Evolutionary conservation across 2,888 invertebrate genomes (phyloP).

Genomic region (Listrodromus nycthemerus): DNA sequence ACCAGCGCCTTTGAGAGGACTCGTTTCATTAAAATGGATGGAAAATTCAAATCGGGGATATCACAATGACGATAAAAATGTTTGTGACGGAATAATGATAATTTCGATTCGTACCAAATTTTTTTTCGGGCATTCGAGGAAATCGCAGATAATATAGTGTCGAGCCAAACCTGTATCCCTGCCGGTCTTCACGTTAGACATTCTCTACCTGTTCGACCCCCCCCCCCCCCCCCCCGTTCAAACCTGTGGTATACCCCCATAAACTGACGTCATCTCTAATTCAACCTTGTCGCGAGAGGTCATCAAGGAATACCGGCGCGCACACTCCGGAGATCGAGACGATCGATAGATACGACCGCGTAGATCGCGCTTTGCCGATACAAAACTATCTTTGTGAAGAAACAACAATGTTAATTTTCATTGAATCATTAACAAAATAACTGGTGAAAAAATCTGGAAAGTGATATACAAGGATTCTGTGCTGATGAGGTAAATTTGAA

Average conservation of each 20-base stretch:
- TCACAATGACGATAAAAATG: not conserved
- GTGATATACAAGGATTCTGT: slow-evolving; percentile 7
- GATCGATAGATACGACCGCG: slow-evolving; percentile 49
- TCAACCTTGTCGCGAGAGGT: slow-evolving; percentile 68
- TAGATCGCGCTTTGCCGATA: slow-evolving; percentile 9
- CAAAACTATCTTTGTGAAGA: not conserved
- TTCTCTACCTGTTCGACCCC: slow-evolving; percentile 65
- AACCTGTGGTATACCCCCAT: slow-evolving; percentile 41
- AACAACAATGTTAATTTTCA: no score
- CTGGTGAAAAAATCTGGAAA: not conserved
- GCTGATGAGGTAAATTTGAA: not conserved
- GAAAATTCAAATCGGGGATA: slow-evolving; percentile 1
- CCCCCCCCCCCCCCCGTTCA: slow-evolving; percentile 29
- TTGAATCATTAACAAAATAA: not conserved
- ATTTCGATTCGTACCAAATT: slow-evolving; percentile 19
- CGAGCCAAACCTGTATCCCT: slow-evolving; percentile 16
- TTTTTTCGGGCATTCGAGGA: slow-evolving; percentile 27
- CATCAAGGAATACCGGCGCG: slow-evolving; percentile 52
- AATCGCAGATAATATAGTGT: slow-evolving; percentile 30
- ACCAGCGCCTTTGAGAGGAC: slow-evolving; percentile 47
- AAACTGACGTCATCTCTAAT: slow-evolving; percentile 72
- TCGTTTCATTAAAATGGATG: slow-evolving; percentile 20
- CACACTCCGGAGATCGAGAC: slow-evolving; percentile 50
- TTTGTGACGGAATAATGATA: slow-evolving; percentile 32
- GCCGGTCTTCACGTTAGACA: slow-evolving; percentile 58